Evolutionary conservation across 1,140 invertebrate genomes (phyloP).

Genomic region (Chymomyza costata): DNA sequence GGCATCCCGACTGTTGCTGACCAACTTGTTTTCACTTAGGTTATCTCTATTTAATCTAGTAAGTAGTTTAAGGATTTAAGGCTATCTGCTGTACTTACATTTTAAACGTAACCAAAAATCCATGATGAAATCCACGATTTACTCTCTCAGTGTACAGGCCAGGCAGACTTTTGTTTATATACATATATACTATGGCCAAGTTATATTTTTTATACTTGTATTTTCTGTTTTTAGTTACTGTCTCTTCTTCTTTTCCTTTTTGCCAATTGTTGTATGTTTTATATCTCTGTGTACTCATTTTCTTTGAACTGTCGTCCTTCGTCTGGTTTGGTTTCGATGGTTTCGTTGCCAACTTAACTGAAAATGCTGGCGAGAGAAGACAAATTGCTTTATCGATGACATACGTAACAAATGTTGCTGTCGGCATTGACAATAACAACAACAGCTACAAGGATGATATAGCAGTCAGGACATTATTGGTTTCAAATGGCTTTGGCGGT

Average conservation of each 20-base stretch:
- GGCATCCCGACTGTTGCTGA: no score
- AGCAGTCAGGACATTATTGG: constrained; percentile 52
- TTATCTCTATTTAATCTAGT: no score
- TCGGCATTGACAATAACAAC: constrained; percentile 63
- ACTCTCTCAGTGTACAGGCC: constrained; percentile 13
- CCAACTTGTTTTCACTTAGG: no score
- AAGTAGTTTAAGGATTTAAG: no score
- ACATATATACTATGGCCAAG: constrained; percentile 71
- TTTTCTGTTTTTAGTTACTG: constrained; percentile 26
- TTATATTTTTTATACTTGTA: constrained; percentile 52
- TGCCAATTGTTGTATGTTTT: constrained; percentile 62
- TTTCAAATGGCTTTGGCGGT: constrained; percentile 61
- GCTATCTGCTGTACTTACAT: no score
- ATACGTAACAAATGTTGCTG: constrained; percentile 73
- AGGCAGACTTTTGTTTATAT: constrained; percentile 62
- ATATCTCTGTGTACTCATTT: background rate
- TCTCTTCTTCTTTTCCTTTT: constrained; percentile 34
- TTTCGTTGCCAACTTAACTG: constrained; percentile 35
- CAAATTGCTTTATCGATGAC: constrained; percentile 73
- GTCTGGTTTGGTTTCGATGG: constrained; percentile 2
- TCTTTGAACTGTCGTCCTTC: constrained; percentile 15
- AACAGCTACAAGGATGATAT: constrained; percentile 7
- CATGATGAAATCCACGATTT: no score
- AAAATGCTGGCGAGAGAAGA: constrained; percentile 69
- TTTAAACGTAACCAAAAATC: no score